Evolutionary conservation across 2,113 vertebrate genomes (phyloP).

Genomic region (Callaeas wilsoni): DNA sequence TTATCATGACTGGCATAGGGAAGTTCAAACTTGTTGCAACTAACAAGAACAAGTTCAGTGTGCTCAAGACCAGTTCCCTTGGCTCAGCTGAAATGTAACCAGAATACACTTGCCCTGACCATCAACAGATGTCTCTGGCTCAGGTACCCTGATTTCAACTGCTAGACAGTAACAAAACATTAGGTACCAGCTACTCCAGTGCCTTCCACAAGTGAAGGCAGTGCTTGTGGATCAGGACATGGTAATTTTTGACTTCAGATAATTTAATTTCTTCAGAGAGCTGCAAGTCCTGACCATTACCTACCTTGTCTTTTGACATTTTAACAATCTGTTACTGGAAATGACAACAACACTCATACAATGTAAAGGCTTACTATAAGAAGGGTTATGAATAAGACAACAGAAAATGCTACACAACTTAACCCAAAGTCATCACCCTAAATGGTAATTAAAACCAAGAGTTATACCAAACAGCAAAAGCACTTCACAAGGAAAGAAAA

Average conservation of each 20-base stretch:
- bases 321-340: background rate
- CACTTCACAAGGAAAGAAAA: background rate
- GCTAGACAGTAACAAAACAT: background rate
- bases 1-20: background rate
- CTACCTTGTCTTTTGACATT: background rate
- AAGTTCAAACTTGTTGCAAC: background rate
- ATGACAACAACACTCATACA: background rate
- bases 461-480: background rate
- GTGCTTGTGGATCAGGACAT: fast-evolving
- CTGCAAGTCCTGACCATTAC: background rate
- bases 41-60: background rate
- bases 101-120: background rate
- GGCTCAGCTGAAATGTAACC: background rate
- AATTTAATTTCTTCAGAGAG: background rate
- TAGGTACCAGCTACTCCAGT: background rate
- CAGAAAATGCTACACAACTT: background rate
- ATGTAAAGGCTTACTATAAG: background rate
- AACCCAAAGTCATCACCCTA: background rate
- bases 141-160: background rate
- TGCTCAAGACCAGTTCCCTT: background rate
- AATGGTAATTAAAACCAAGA: background rate
- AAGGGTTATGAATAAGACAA: background rate
- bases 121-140: background rate
- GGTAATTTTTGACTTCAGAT: background rate
- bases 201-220: background rate